Percentiles rank a stretch among this genome's conserved stretches.
Evolutionary conservation across 2,888 invertebrate genomes (phyloP).

Genomic region (Liopterus haemorrhoidalis): DNA sequence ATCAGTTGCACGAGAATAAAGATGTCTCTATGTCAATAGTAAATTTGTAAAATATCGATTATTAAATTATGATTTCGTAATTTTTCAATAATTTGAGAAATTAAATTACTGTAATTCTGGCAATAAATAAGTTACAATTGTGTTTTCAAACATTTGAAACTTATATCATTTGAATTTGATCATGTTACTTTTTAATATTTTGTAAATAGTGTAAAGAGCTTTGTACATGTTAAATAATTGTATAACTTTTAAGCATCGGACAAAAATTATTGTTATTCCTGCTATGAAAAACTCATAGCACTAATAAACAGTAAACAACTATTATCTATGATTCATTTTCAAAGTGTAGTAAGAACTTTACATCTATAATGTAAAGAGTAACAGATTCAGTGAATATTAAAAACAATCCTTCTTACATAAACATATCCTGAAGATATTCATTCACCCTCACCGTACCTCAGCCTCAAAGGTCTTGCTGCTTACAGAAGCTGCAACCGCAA

Average conservation of each 20-base stretch:
- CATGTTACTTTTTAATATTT: constrained; percentile 35
- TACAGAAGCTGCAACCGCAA: too few relatives aligned
- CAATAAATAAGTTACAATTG: background rate
- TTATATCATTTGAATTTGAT: constrained; percentile 37
- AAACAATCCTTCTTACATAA: too few relatives aligned
- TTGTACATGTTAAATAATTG: constrained; percentile 53
- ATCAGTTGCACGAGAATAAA: too few relatives aligned
- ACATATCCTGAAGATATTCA: too few relatives aligned
- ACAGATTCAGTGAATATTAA: too few relatives aligned
- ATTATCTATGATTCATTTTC: too few relatives aligned
- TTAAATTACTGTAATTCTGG: background rate
- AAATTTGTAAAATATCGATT: constrained; percentile 21
- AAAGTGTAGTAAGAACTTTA: too few relatives aligned
- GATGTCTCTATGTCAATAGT: too few relatives aligned
- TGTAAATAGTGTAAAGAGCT: constrained; percentile 54
- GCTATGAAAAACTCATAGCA: constrained; percentile 37
- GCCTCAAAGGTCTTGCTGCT: too few relatives aligned
- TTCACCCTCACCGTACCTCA: too few relatives aligned
- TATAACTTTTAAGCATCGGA: constrained; percentile 39
- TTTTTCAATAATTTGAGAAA: constrained; percentile 6
- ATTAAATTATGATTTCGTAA: constrained; percentile 13
- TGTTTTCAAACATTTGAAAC: constrained; percentile 21
- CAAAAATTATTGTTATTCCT: constrained; percentile 40
- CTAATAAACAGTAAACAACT: constrained; percentile 39
- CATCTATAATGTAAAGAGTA: too few relatives aligned